Base-by-base conservation (phyloP, 2,888 invertebrate genomes). In the Dolichopus griseipennis region DNA sequence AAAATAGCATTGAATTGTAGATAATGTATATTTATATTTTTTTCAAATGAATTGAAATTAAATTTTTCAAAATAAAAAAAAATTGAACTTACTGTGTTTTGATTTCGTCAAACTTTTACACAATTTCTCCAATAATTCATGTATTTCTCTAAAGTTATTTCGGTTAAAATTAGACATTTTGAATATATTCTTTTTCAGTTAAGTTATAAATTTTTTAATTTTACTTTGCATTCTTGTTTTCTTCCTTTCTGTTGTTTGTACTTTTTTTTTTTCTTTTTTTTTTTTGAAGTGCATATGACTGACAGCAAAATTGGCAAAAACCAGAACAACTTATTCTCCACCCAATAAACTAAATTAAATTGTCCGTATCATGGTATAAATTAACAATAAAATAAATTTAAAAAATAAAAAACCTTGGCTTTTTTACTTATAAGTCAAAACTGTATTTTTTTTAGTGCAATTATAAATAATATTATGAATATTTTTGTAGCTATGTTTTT, bases 141-240 rank as follows among this genome's bases (percentile, higher is more conserved):
- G 76, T 65, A 77, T 76, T 67, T 76, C 76, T 72, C 75, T 76
- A 70, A 74, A 76, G 66, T 74, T 76, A 12, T 73, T 73, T 41
- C 72, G 73, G 15, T 33, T 52, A 52, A 2, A 52, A 52, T 52
- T 68, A n/a, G 66, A 61, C 70, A 70, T 68, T 65, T 65, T 43
- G 1, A n/a, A 52, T 52, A 52, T 52, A 3, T 52, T 12, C 2
- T 15, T 52, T 18, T 52, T 52, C 52, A 52, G 18, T 52, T 18
- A 52, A 18, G 6, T 52, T 52, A 18, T 18, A 1, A 41, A 6
- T 1, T 52, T 52, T 52, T 52, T 6, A 52, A 52, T 52, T 10
- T 52, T 52, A 52, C 15, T 18, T n/a, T 15, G 18, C 52, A 52
- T 52, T 18, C 52, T 52, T 52, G 6, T 52, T 52, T 52, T 52